Evolutionary conservation across 1,140 invertebrate species (phyloP).

Genomic region (Hylaeus anthracinus): DNA sequence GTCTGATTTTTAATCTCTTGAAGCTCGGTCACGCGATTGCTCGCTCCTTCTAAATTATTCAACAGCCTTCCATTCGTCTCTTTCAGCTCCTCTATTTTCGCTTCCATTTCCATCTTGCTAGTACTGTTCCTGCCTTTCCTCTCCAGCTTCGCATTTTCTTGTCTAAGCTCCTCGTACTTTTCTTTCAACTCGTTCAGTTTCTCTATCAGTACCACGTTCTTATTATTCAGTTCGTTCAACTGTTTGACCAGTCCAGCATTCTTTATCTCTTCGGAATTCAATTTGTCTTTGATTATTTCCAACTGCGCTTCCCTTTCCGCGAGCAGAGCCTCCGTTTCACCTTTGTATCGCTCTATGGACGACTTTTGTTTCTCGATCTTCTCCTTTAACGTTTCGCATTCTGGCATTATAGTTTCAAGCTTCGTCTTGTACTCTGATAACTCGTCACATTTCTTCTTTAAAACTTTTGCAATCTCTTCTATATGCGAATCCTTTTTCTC

Average conservation of each 20-base stretch:
- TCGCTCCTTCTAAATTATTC: constrained; percentile 73
- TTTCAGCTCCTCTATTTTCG: constrained; percentile 62
- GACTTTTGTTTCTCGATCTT: constrained; percentile 61
- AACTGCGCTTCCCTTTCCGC: constrained; percentile 54
- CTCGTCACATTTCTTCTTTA: constrained; percentile 75
- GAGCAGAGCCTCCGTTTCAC: constrained; percentile 63
- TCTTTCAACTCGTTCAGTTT: constrained; percentile 59
- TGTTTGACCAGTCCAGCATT: constrained; percentile 63
- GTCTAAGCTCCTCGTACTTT: constrained; percentile 46
- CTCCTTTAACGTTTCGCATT: constrained; percentile 68
- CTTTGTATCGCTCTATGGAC: constrained; percentile 66
- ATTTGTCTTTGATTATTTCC: constrained; percentile 57
- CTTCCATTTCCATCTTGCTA: constrained; percentile 61
- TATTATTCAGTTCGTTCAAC: constrained; percentile 62
- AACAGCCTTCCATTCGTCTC: constrained; percentile 70
- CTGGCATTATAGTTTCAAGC: constrained; percentile 67
- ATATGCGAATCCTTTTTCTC: constrained; percentile 59
- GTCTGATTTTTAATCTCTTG: constrained; percentile 66
- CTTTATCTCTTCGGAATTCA: constrained; percentile 61
- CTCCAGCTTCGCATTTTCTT: constrained; percentile 62
- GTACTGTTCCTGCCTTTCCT: constrained; percentile 71
- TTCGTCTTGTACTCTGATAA: constrained; percentile 73
- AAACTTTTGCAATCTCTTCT: constrained; percentile 64
- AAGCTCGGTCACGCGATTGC: constrained; percentile 71
- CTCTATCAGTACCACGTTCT: constrained; percentile 49